Evolutionary conservation across 2,888 invertebrate species (phyloP), one percentile per base, ranked within the genome.

Genomic region (Clepsis dumicolana): DNA sequence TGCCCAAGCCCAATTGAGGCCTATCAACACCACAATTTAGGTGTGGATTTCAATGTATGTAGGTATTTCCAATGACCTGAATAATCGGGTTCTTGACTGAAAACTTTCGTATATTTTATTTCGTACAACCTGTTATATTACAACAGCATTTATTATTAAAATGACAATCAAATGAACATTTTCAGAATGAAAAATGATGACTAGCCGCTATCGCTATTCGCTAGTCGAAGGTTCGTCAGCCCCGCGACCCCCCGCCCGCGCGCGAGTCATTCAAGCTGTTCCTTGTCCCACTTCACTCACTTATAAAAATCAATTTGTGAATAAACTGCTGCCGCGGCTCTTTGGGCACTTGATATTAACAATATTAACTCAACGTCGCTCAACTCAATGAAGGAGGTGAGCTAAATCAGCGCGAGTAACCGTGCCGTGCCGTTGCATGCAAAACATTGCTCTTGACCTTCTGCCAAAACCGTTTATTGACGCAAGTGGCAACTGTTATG

Each of bases 401-500:
- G 12, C 12, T 48, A 21, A 48, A 48, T 48, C 48, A 21, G 24
- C n/a, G 25, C 25, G 44, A 60, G 25, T 25, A 12, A 48, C 32
- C 27, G 18, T 5, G 29, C 3, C 25, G n/a, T n/a, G n/a, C 12
- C 44, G 27, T 12, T 50, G n/a, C 27, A 60, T 62, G 62, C 44
- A 12, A 29, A 56, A 56, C n/a, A 56, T 64, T 41, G 27, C 14
- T 52, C 35, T 50, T 57, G 64, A 65, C 57, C 35, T 57, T 50
- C 25, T 64, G 54, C 64, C 56, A 44, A 54, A 54, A 10, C 29
- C 21, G 54, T 18, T 25, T 38, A 52, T 25, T 63, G 38, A 63
- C 62, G 35, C 53, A 53, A 53, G 12, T 63, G 62, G 35, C 53
- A 53, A 53, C 7, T 63, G 52, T 53, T 62, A 38, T 63, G 52